These are phyloP conservation scores for Orchesellides sinensis DNA, from an alignment of 2,888 invertebrate species.

Conservation along the genomic window DNA sequence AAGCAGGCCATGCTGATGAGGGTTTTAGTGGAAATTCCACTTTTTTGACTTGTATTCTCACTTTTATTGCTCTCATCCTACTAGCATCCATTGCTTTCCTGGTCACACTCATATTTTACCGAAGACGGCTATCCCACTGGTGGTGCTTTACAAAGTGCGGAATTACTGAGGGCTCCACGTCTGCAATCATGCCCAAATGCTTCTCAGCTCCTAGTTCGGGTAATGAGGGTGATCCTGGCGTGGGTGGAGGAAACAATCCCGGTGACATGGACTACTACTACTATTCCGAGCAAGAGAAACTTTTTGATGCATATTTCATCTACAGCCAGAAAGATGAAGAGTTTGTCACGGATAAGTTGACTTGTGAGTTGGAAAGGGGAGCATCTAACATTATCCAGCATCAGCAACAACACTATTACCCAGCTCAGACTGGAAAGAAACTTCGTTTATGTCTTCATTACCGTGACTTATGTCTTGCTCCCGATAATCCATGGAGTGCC, in stretches of 20 bases:
- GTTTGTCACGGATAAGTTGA: conserved; percentile 89
- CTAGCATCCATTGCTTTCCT: conserved; percentile 40
- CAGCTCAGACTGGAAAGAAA: conserved; percentile 75
- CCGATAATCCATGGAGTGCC: conserved; percentile 88
- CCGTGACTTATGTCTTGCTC: conserved; percentile 87
- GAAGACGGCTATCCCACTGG: conserved; percentile 27
- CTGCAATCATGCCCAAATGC: conserved; percentile 27
- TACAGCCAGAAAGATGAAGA: conserved; percentile 93
- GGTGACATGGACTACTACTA: conserved; percentile 21
- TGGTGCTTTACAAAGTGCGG: conserved; percentile 32
- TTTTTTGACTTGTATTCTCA: conserved; percentile 46
- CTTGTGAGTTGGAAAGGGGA: conserved; percentile 86
- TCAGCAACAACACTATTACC: conserved; percentile 30
- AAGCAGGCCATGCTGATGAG: conserved; percentile 17
- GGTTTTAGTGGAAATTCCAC: conserved; percentile 43
- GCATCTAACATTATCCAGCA: conserved; percentile 78
- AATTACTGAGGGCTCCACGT: conserved; percentile 76
- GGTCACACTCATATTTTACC: conserved; percentile 20
- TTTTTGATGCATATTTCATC: conserved; percentile 92
- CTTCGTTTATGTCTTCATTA: conserved; percentile 92
- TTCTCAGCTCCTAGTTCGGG: conserved; percentile 31
- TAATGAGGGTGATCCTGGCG: conserved; percentile 41
- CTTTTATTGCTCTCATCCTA: conserved; percentile 46
- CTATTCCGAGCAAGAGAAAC: conserved; percentile 70
- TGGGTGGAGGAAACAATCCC: background rate